Conservation (phyloP, 2,797 vertebrate species). For the Peromyscus nudipes region DNA sequence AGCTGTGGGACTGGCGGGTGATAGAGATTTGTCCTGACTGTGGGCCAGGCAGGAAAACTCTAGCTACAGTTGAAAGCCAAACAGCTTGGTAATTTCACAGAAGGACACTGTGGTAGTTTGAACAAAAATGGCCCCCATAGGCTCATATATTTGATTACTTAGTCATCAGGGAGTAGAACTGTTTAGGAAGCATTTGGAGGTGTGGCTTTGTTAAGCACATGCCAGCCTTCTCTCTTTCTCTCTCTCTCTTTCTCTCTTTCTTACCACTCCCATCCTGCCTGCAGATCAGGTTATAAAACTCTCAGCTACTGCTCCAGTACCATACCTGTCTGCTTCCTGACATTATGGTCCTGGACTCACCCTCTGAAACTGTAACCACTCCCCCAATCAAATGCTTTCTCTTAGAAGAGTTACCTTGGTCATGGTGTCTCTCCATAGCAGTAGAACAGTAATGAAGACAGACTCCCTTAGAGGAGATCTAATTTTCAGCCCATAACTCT, state of each 20-base stretch:
- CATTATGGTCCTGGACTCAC: not conserved
- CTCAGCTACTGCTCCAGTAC: not conserved
- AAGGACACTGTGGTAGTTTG: not conserved
- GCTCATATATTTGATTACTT: not conserved
- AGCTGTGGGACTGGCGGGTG: no score
- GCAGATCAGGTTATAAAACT: not conserved
- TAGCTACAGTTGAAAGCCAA: conserved; percentile 1
- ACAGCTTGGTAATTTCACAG: conserved; percentile 67
- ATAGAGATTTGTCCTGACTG: no score
- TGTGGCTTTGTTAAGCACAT: not conserved
- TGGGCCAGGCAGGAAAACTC: no score
- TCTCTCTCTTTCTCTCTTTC: no score
- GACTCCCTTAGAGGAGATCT: not conserved
- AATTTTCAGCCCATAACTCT: conserved; percentile 69
- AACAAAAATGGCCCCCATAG: no score
- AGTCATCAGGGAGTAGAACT: not conserved
- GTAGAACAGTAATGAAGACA: not conserved
- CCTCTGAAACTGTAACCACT: not conserved
- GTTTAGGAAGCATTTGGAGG: not conserved
- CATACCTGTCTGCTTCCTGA: not conserved
- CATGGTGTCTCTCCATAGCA: not conserved
- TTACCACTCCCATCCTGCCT: accelerated
- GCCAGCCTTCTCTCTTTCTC: not conserved
- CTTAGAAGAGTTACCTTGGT: not conserved
- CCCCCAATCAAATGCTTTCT: not conserved